Conservation (phyloP, 2,888 invertebrate species). For the Galeopsomyia nigrocyanea region DNA sequence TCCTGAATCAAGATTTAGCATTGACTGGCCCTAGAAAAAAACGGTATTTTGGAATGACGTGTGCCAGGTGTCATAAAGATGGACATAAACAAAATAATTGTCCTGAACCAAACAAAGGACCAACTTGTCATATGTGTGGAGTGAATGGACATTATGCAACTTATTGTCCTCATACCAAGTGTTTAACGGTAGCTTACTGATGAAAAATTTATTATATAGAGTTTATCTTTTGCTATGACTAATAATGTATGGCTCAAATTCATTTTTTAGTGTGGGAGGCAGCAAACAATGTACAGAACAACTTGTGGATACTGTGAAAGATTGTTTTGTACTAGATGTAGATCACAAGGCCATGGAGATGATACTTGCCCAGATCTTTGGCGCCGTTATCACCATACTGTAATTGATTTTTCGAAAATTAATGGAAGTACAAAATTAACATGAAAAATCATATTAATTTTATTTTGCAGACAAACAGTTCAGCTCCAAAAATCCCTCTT, state of each 20-base stretch:
- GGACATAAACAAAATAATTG: constrained; percentile 77
- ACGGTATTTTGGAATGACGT: constrained; percentile 62
- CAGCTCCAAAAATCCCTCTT: constrained; percentile 57
- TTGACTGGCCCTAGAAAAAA: constrained; percentile 31
- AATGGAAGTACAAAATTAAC: neutral
- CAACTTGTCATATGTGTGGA: constrained; percentile 79
- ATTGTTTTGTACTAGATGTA: constrained; percentile 74
- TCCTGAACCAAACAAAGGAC: constrained; percentile 69
- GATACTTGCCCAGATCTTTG: constrained; percentile 80
- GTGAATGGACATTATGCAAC: constrained; percentile 75
- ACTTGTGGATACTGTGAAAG: constrained; percentile 73
- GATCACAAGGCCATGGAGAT: constrained; percentile 74
- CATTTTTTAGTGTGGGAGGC: constrained; percentile 74
- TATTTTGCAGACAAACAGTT: constrained; percentile 59
- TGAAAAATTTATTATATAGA: too few relatives aligned
- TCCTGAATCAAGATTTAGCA: constrained; percentile 58
- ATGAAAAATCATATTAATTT: constrained; percentile 22
- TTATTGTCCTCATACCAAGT: constrained; percentile 79
- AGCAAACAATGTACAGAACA: constrained; percentile 57
- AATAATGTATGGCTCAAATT: too few relatives aligned
- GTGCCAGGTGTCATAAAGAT: constrained; percentile 75
- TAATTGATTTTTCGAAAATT: constrained; percentile 61
- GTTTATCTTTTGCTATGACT: too few relatives aligned
- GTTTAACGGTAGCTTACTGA: constrained; percentile 74
- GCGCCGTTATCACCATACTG: constrained; percentile 83